Percentiles rank a stretch among this genome's conserved stretches.
phyloP scores from a whole-genome alignment of 30 jellyfish, hydroid and myxozoan species.

The Chrysaora quinquecirrha region DNA sequence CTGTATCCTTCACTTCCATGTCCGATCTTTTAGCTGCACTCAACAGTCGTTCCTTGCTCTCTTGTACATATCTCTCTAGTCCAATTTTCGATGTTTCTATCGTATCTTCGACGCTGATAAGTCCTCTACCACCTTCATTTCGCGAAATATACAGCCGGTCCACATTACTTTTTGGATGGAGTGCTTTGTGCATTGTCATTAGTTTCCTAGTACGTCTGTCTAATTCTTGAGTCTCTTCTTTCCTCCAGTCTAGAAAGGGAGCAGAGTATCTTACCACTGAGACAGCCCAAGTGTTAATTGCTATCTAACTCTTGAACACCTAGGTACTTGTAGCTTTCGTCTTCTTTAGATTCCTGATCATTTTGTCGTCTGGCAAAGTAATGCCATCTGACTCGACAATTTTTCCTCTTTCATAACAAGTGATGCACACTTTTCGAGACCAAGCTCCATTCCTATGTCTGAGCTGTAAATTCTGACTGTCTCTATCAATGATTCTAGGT shows the following conservation, averaged over 20 bases:
- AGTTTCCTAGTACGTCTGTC: constrained; percentile 32
- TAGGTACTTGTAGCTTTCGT: constrained; percentile 7
- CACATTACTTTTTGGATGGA: constrained; percentile 18
- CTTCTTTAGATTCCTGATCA: not conserved
- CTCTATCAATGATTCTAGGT: constrained; percentile 3
- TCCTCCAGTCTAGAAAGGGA: constrained; percentile 27
- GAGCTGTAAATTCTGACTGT: not conserved
- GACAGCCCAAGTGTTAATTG: constrained; percentile 31
- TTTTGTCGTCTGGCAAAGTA: not conserved
- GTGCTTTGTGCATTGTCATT: constrained; percentile 43
- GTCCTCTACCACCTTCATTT: constrained; percentile 33
- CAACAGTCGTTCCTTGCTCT: constrained; percentile 12
- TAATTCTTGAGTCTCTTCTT: constrained; percentile 10
- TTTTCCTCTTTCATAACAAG: constrained; percentile 34
- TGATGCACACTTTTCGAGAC: constrained; percentile 31
- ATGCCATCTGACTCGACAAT: constrained; percentile 11
- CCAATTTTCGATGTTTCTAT: constrained; percentile 27
- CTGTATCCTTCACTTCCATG: constrained; percentile 22
- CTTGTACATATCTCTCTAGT: constrained; percentile 14
- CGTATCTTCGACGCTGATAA: constrained; percentile 24
- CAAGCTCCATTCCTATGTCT: constrained; percentile 31
- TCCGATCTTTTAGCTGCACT: constrained; percentile 12
- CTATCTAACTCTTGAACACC: constrained; percentile 29
- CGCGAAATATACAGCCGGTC: constrained; percentile 23
- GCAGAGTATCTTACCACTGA: constrained; percentile 10